Evolutionary conservation across 1,140 invertebrate genomes (phyloP).

Genomic region (Caerostris darwini): DNA sequence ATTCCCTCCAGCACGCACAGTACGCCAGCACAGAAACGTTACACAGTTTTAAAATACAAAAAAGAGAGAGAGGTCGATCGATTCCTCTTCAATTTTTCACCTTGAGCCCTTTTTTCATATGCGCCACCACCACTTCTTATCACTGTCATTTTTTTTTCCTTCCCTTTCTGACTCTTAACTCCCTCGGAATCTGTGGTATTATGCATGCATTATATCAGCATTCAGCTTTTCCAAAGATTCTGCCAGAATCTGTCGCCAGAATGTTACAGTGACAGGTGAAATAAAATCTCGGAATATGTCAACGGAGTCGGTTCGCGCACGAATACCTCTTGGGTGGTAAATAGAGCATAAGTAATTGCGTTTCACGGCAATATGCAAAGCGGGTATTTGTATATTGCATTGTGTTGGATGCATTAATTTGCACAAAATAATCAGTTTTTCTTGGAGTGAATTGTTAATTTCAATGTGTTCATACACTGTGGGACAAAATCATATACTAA

Average conservation of each 20-base stretch:
- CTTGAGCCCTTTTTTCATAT: not conserved
- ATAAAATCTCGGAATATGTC: not conserved
- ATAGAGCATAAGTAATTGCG: not conserved
- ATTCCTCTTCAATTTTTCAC: not conserved
- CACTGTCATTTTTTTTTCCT: not conserved
- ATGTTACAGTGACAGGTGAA: not conserved
- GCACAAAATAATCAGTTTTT: too few species aligned
- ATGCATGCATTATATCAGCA: not conserved
- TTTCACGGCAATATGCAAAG: not conserved
- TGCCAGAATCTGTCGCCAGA: not conserved
- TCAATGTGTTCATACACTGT: too few species aligned
- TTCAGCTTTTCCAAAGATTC: not conserved
- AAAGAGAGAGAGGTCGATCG: not conserved
- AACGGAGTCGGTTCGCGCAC: not conserved
- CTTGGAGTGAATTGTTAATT: too few species aligned
- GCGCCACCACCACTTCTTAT: not conserved
- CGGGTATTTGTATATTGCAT: not conserved
- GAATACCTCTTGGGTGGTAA: not conserved
- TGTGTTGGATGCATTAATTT: not conserved
- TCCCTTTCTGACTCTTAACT: too few species aligned
- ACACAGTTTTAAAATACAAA: not conserved
- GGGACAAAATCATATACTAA: too few species aligned
- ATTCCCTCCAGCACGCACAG: not conserved
- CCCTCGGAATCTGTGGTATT: not conserved
- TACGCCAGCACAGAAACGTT: not conserved